Evolutionary conservation across 2,797 vertebrate genomes (phyloP), one percentile per base, ranked within the genome.

Genomic region (Centropyge bicolor): DNA sequence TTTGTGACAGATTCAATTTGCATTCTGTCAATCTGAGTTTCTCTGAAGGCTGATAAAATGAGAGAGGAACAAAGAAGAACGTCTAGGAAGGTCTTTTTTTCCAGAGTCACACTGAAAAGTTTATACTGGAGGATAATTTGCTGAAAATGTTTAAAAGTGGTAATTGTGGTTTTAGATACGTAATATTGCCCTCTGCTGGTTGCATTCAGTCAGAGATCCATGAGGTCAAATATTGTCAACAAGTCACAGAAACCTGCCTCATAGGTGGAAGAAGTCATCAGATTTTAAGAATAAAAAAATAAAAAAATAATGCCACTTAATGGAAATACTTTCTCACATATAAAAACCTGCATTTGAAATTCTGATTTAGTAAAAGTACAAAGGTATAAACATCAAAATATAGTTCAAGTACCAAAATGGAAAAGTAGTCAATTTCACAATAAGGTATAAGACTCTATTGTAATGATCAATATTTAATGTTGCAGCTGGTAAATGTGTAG

Each of bases 161-260:
- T 38, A 38, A 35, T 17, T 40, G 11, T 36, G 22, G 1, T 52
- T 74, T 85, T 35, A 8, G 52, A 69, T 60, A 76, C 40, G 19
- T 82, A 68, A 88, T 14, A 56, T 76, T 68, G 89, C 94, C 93
- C 88, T 84, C 94, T 94, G 86, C 90, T 92, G 94, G 91, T 3
- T 72, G 36, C 17, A 27, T 19, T 57, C 20, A 76, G 27, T 70
- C n/a, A 69, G 31, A 48, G 2, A 36, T 48, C 4, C 5, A 73
- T 8, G 24, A 41, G 38, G 22, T 51, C 11, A 8, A 74, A 52
- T 36, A 6, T 10, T 40, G 24, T 35, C 35, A 75, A 31, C 51
- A 35, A 31, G 62, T 43, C 16, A 52, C 22, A 68, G 16, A 38
- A 64, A 74, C 51, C 10, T 62, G 6, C 20, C 45, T 4, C 45